Evolutionary conservation across 1,140 invertebrate species (phyloP).

Genomic region (Lepidurus couesii): DNA sequence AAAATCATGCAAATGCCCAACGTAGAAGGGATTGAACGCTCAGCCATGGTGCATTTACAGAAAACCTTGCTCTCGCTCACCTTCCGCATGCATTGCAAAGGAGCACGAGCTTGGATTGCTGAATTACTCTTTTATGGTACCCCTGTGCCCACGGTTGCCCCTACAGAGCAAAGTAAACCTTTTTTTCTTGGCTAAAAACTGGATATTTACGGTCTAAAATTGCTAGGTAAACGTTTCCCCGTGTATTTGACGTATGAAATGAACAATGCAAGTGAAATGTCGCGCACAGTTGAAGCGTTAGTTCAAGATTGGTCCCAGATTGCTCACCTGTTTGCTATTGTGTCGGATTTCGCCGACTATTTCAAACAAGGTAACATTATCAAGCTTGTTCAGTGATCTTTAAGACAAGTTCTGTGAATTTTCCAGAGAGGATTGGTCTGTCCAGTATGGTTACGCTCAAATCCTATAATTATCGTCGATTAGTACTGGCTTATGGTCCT

Average conservation of each 20-base stretch:
- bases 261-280: constrained; percentile 48
- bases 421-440: constrained; percentile 41
- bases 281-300: constrained; percentile 68
- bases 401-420: not conserved
- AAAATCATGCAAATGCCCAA: constrained; percentile 69
- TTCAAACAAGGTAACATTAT: constrained; percentile 53
- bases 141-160: constrained; percentile 68
- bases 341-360: constrained; percentile 70
- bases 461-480: constrained; percentile 73
- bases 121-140: constrained; percentile 85
- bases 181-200: no score
- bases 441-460: constrained; percentile 60
- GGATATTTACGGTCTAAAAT: constrained; percentile 26
- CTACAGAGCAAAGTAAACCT: constrained; percentile 70
- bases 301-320: constrained; percentile 87
- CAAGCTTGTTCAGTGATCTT: not conserved
- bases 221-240: constrained; percentile 64
- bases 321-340: constrained; percentile 75
- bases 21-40: constrained; percentile 37
- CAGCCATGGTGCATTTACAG: constrained; percentile 59
- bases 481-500: constrained; percentile 73
- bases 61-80: constrained; percentile 77
- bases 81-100: constrained; percentile 69
- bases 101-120: constrained; percentile 73
- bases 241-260: constrained; percentile 86